phyloP scores from a whole-genome alignment of 2,888 invertebrate genomes.

The Ceraclea dissimilis region DNA sequence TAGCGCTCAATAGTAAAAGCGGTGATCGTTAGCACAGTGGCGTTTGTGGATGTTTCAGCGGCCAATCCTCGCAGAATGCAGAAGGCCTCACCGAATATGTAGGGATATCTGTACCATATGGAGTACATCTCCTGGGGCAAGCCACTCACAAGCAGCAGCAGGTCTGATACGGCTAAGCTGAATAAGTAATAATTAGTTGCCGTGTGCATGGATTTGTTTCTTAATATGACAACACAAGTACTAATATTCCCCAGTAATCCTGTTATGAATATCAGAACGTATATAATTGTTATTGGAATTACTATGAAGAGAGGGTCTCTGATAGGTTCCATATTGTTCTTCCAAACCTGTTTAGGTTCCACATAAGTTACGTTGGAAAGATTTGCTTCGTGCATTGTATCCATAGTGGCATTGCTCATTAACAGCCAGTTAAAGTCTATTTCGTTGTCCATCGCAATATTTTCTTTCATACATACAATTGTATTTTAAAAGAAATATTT shows the following conservation, averaged over 20 bases:
- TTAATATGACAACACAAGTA: slow-evolving; percentile 77
- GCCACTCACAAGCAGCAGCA: slow-evolving; percentile 68
- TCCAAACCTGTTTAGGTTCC: background rate
- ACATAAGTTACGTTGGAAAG: too few relatives aligned
- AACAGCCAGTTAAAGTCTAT: too few relatives aligned
- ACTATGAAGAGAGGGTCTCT: slow-evolving; percentile 56
- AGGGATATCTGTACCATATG: slow-evolving; percentile 70
- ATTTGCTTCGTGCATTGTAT: too few relatives aligned
- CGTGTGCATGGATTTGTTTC: slow-evolving; percentile 77
- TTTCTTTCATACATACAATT: too few relatives aligned
- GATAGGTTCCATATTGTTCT: slow-evolving; percentile 8
- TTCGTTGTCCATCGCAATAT: too few relatives aligned
- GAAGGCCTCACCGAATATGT: slow-evolving; percentile 70
- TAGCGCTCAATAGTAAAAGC: slow-evolving; percentile 78
- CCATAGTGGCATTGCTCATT: too few relatives aligned
- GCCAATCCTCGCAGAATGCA: slow-evolving; percentile 71
- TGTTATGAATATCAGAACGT: slow-evolving; percentile 65
- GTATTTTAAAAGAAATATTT: too few relatives aligned
- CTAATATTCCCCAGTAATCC: slow-evolving; percentile 76
- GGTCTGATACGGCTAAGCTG: slow-evolving; percentile 77
- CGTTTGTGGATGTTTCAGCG: slow-evolving; percentile 74
- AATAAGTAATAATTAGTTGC: slow-evolving; percentile 78
- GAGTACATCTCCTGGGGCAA: slow-evolving; percentile 77
- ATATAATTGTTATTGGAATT: slow-evolving; percentile 65
- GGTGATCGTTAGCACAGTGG: slow-evolving; percentile 71